phyloP scores from a whole-genome alignment of 2,113 vertebrate genomes.

The western clawed frog (Xenopus tropicalis) region DNA sequence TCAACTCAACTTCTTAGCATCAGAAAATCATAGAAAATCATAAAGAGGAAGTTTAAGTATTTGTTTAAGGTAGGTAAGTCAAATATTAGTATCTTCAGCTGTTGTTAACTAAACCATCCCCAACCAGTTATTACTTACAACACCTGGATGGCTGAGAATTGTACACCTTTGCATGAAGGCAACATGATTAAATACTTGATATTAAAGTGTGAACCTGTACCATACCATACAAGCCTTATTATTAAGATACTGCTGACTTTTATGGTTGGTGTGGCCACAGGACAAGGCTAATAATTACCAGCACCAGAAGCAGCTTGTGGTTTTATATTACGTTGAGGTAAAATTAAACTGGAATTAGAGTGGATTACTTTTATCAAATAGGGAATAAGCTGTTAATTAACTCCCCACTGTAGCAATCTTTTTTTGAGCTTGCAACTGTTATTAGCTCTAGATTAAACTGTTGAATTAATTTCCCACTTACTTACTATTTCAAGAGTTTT shows the following conservation, averaged over 20 bases:
- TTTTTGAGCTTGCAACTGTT: slow-evolving; percentile 75
- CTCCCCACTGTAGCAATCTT: slow-evolving; percentile 83
- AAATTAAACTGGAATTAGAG: slow-evolving; percentile 84
- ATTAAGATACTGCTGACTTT: slow-evolving; percentile 65
- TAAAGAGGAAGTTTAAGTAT: too few relatives aligned
- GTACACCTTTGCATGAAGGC: neutral
- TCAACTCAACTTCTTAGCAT: too few relatives aligned
- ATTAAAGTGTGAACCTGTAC: slow-evolving; percentile 64
- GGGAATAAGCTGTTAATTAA: slow-evolving; percentile 89
- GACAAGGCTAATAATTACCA: slow-evolving; percentile 75
- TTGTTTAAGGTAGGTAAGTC: too few relatives aligned
- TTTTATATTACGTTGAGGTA: slow-evolving; percentile 85
- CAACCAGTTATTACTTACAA: too few relatives aligned
- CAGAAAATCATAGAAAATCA: too few relatives aligned
- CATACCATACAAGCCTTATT: slow-evolving; percentile 52
- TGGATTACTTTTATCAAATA: slow-evolving; percentile 84
- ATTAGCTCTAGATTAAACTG: slow-evolving; percentile 83
- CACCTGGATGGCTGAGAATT: too few relatives aligned
- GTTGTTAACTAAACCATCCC: too few relatives aligned
- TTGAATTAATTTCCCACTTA: slow-evolving; percentile 85
- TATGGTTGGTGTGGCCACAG: slow-evolving; percentile 67
- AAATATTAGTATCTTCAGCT: too few relatives aligned
- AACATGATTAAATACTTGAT: slow-evolving; percentile 53
- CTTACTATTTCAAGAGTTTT: slow-evolving; percentile 82
- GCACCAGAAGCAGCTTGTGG: slow-evolving; percentile 75